phyloP scores from a whole-genome alignment of 2,797 vertebrate genomes.

The Pseudopleuronectes americanus region DNA sequence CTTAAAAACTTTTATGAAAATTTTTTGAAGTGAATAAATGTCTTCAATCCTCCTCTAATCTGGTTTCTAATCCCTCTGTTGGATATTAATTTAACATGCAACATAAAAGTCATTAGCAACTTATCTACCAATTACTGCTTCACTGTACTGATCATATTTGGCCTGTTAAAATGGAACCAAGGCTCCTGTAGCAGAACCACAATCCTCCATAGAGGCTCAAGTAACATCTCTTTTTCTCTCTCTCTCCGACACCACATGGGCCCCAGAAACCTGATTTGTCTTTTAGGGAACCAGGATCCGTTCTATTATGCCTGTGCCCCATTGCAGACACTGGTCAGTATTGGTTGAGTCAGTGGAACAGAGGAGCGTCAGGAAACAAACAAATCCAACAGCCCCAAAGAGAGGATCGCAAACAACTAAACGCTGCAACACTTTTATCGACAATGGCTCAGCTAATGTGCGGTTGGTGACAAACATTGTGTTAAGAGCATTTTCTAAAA shows the following conservation, averaged over 20 bases:
- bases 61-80: conserved; percentile 6
- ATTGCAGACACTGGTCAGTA: conserved; percentile 1
- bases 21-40: no score
- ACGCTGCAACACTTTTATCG: conserved; percentile 8
- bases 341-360: conserved; percentile 1
- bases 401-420: conserved; percentile 12
- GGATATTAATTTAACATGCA: conserved; percentile 1
- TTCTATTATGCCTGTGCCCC: neutral
- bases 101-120: conserved; percentile 2
- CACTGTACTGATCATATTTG: no score
- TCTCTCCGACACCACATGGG: neutral
- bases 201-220: conserved; percentile 7
- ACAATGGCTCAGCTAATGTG: conserved; percentile 52
- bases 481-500: conserved; percentile 33
- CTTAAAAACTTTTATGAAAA: neutral
- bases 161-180: conserved; percentile 12
- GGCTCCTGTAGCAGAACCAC: conserved; percentile 8
- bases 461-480: conserved; percentile 49
- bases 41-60: neutral
- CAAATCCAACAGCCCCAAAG: neutral
- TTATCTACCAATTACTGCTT: conserved; percentile 26
- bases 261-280: neutral
- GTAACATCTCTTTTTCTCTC: conserved; percentile 2
- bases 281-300: conserved; percentile 2
- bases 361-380: neutral